Conservation (phyloP, 2,113 vertebrate species). For the Psilopogon haemacephalus region DNA sequence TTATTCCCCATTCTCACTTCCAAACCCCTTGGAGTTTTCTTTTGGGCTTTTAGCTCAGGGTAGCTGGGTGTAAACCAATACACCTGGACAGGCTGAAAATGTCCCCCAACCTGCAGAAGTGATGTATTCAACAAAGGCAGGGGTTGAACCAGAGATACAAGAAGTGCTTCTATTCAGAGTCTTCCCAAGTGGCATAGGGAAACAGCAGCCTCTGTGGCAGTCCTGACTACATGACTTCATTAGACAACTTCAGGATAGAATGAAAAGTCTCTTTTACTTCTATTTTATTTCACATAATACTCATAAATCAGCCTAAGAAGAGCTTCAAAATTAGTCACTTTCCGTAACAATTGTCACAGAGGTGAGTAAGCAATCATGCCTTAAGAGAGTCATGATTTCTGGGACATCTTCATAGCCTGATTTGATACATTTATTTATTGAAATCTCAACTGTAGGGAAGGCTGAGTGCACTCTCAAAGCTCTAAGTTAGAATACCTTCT, state of each 20-base stretch:
- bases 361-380: not conserved
- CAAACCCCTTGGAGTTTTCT: no score
- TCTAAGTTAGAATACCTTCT: not conserved
- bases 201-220: not conserved
- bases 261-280: not conserved
- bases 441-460: not conserved
- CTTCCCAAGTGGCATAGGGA: not conserved
- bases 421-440: constrained; percentile 17
- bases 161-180: not conserved
- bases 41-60: no score
- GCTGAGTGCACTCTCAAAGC: not conserved
- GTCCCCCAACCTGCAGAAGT: not conserved
- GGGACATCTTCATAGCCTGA: not conserved
- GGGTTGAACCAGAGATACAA: accelerated
- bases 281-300: not conserved
- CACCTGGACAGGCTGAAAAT: not conserved
- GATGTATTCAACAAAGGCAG: not conserved
- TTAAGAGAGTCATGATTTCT: constrained; percentile 37
- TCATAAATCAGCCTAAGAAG: not conserved
- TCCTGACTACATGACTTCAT: not conserved
- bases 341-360: constrained; percentile 27
- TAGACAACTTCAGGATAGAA: not conserved
- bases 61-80: no score
- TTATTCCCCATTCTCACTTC: no score
- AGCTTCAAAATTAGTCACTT: not conserved